Base-by-base conservation (phyloP, 2,113 vertebrate genomes). In the Morone chrysops region DNA sequence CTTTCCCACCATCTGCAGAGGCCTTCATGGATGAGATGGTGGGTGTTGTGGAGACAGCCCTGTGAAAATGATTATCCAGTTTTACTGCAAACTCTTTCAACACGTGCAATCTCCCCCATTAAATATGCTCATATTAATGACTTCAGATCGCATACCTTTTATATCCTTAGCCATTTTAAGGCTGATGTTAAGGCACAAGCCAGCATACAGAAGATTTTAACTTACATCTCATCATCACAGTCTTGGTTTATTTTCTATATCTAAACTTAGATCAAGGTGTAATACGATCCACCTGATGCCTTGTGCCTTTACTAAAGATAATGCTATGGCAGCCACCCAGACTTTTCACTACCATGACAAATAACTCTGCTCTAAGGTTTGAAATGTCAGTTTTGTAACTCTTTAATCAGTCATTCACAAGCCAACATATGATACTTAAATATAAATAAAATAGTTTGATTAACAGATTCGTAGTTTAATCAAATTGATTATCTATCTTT, bases 1-100 rank as follows among this genome's bases (percentile, higher is more conserved):
- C 81, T 94, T 95, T 95, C 92, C 93, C 93, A 95, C 89, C 91
- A 94, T 93, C 89, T 91, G 83, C 79, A 80, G 72, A 66, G 71
- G 67, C 73, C 81, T 78, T 81, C 67, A 75, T 74, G 84, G 83
- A 87, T 89, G 83, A 50, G 68, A 88, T 86, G 75, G 31, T 80
- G 41, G 62, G 63, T 77, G 69, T 79, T 85, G 72, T 75, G 81
- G 63, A 81, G 85, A 59, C 80, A 89, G 75, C 80, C 75, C 57
- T 50, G 69, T 83, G 78, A 74, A 83, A 82, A 67, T 67, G 18
- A 65, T 74, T 22, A 31, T 72, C 56, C 71, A 63, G 8, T 45
- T 80, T 61, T 36, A 71, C 25, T 75, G 75, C 63, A 81, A 0
- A 31, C 4, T 62, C 53, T 69, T 48, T 66, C 48, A 40, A 36